These are phyloP conservation scores for Didymodactylos carnosus DNA, from an alignment of 2,888 invertebrate genomes.

Conservation along the genomic window DNA sequence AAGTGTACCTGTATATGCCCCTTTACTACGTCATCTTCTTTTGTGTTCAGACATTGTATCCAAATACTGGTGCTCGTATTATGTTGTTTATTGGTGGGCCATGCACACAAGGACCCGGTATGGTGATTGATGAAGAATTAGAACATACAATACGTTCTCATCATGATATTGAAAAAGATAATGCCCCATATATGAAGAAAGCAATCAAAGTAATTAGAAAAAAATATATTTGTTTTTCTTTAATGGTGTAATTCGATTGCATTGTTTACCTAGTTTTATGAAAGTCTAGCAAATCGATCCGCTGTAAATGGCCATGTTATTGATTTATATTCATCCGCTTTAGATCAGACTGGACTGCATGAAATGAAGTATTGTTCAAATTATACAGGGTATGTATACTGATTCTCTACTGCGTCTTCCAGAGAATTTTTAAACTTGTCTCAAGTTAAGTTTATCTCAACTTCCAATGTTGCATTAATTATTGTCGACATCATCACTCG, in stretches of 20 bases:
- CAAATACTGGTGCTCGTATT: slow-evolving; percentile 80
- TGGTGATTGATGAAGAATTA: slow-evolving; percentile 87
- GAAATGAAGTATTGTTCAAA: slow-evolving; percentile 97
- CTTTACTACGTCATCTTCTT: background rate
- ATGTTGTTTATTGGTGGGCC: slow-evolving; percentile 94
- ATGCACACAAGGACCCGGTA: slow-evolving; percentile 90
- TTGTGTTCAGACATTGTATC: slow-evolving; percentile 57
- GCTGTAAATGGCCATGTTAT: slow-evolving; percentile 89
- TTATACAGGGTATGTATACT: slow-evolving; percentile 47
- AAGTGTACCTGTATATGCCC: background rate
- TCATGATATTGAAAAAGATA: slow-evolving; percentile 88
- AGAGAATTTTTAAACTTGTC: too few species aligned
- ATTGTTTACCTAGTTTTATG: slow-evolving; percentile 49
- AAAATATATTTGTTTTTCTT: background rate
- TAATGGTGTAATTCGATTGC: background rate
- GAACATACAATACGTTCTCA: slow-evolving; percentile 91
- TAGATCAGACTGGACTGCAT: slow-evolving; percentile 91
- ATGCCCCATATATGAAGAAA: slow-evolving; percentile 93
- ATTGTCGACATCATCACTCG: too few species aligned
- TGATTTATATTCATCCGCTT: slow-evolving; percentile 88
- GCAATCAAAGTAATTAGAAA: slow-evolving; percentile 50
- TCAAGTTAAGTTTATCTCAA: too few species aligned
- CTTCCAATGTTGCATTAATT: too few species aligned
- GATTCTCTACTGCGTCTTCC: too few species aligned
- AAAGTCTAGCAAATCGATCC: slow-evolving; percentile 64